Evolutionary conservation across 2,888 invertebrate genomes (phyloP).

Genomic region (Spilarctia lutea): DNA sequence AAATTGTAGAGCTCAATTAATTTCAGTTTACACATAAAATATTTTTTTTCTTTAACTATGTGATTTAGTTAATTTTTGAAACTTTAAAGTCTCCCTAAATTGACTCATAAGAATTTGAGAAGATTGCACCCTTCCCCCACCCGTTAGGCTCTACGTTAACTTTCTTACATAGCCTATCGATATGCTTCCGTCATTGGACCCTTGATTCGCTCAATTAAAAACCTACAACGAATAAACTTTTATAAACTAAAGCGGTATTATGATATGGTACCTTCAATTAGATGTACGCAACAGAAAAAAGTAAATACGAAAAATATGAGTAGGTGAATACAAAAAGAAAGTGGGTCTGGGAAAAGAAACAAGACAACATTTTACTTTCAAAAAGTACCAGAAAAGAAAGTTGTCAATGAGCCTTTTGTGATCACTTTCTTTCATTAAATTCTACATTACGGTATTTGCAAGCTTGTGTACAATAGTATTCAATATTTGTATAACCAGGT

Average conservation of each 20-base stretch:
- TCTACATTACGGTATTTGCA: conserved; percentile 1
- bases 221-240: too few relatives aligned
- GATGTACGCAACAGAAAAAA: background rate
- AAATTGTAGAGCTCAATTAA: too few relatives aligned
- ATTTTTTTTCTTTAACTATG: background rate
- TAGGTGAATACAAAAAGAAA: conserved; percentile 31
- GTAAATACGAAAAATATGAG: background rate
- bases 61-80: background rate
- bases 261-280: background rate
- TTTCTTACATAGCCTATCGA: background rate
- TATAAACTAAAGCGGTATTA: too few relatives aligned
- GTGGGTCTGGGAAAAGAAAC: conserved; percentile 29
- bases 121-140: too few relatives aligned
- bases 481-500: background rate
- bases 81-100: background rate
- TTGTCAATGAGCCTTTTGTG: conserved; percentile 20
- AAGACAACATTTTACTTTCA: conserved; percentile 34
- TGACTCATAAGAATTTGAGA: too few relatives aligned
- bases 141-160: too few relatives aligned
- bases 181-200: background rate
- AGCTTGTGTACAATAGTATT: background rate
- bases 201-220: background rate
- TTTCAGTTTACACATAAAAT: background rate
- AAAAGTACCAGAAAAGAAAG: conserved; percentile 40
- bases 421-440: conserved; percentile 20